Base-by-base conservation (phyloP, 2,797 vertebrate genomes). In the Pantherophis vulpinus region DNA sequence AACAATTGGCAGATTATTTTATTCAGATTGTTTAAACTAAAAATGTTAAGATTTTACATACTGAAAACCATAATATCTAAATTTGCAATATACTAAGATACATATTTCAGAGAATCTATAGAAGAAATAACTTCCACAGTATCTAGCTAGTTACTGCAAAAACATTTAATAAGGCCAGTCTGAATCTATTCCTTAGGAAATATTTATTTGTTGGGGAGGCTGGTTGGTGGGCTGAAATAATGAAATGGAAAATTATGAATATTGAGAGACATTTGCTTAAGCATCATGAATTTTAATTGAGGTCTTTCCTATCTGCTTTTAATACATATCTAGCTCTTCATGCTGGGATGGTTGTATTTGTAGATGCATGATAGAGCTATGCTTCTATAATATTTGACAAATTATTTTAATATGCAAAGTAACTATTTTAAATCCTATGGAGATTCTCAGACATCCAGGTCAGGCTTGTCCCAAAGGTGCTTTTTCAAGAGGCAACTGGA, bases 151-250 rank as follows among this genome's bases (percentile, higher is more conserved):
- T 16, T 93, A 93, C 95, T 92, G 93, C 95, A 94, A 92, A 96
- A 95, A 91, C 94, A 91, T 91, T 94, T 95, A 96, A 94, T 74
- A 88, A 13, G 86, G 7, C 6, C 93, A 74, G 91, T 92, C 59
- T 79, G 93, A 90, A 89, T 95, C 94, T 95, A 93, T 0, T 13
- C 23, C 93, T 87, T 59, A 94, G 32, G 47, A 0, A 0, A 1
- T 94, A 94, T 94, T 95, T 95, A 89, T 94, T 93, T 95, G 94
- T 88, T 94, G 94, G 91, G 29, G 92, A 88, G 91, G 90, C 92
- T 95, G 93, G 94, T 93, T 88, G 79, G 86, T 0, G 5, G 93
- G 29, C 89, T 94, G 95, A 92, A 93, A 95, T 90, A 56, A 63
- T 63, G n/a, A 90, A 91, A 90, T 93, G 91, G 94, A 95, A 92